Evolutionary conservation across 2,113 vertebrate genomes (phyloP), one percentile per base, ranked within the genome.

Genomic region (Oceanites oceanicus): DNA sequence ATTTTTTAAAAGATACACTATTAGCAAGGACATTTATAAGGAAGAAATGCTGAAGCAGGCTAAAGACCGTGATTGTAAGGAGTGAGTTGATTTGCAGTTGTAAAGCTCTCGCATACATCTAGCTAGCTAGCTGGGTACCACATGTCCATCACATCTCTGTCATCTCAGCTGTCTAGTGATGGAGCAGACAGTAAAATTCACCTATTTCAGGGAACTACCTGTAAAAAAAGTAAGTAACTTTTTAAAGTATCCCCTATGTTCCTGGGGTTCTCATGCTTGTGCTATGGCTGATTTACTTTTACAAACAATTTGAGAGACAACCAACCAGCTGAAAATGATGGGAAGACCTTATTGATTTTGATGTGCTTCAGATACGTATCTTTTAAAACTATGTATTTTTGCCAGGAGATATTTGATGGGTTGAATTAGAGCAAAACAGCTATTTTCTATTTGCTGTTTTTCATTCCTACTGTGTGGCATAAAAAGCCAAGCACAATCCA

Each of bases 11-110:
- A 97, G 78, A 90, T 55, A 88, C 95, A 94, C 26, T 93, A 97
- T 67, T 92, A 95, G 91, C 4, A 62, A 93, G 94, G 87, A 97
- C 90, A 85, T 97, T 95, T 89, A 93, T 84, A 85, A 77, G 88
- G 84, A 79, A 70, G 86, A 81, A 85, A 49, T 0, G 2, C 70
- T 79, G 86, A 83, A 68, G 70, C 55, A n/a, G 20, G 50, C 6
- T 49, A 45, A 89, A 58, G 61, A 14, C 34, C 40, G 25, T 30
- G 85, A 58, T 32, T 61, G 34, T 18, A 76, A 86, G 72, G 78
- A 76, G 34, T 1, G 72, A 82, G 55, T 14, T 50, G 9, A 49
- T 58, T 13, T 55, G 67, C 74, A 56, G 58, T 27, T 80, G 34
- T 65, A 68, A 86, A 88, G n/a, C 13, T 10, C 26, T 73, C 2